Percentiles rank a stretch among this genome's conserved stretches.
These are phyloP conservation scores for Podarcis cretensis DNA, from an alignment of 2,113 vertebrate species.

Conservation along the genomic window DNA sequence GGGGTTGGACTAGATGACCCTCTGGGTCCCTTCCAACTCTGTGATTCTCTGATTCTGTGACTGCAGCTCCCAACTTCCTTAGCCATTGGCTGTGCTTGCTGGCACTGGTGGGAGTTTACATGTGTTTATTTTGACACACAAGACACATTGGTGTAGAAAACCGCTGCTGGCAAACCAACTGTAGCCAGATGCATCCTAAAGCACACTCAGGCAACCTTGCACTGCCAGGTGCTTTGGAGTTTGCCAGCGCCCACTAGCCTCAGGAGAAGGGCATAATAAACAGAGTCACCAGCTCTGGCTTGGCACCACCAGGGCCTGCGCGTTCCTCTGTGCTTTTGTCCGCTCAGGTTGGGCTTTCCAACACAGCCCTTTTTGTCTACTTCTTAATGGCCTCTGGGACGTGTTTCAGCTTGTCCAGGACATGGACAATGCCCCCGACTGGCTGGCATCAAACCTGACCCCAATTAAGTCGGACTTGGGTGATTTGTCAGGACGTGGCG, in stretches of 20 bases:
- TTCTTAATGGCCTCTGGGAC: neutral
- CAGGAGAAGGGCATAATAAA: neutral
- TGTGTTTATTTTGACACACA: neutral
- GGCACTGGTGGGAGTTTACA: no score
- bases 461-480: neutral
- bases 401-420: neutral
- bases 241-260: no score
- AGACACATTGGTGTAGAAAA: neutral
- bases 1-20: no score
- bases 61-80: no score
- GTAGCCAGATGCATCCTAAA: no score
- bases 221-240: no score
- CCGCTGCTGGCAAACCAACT: neutral
- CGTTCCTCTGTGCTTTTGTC: neutral
- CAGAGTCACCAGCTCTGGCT: neutral
- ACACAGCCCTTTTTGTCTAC: rapidly evolving
- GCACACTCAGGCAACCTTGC: no score
- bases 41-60: no score
- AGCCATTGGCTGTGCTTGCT: no score
- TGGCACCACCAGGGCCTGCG: neutral
- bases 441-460: rapidly evolving
- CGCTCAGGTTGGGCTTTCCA: neutral
- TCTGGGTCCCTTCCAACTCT: no score
- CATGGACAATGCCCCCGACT: neutral
- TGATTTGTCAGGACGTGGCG: neutral